These are phyloP conservation scores for Zeugodacus cucurbitae DNA, from an alignment of 1,140 invertebrate species.

Conservation along the genomic window DNA sequence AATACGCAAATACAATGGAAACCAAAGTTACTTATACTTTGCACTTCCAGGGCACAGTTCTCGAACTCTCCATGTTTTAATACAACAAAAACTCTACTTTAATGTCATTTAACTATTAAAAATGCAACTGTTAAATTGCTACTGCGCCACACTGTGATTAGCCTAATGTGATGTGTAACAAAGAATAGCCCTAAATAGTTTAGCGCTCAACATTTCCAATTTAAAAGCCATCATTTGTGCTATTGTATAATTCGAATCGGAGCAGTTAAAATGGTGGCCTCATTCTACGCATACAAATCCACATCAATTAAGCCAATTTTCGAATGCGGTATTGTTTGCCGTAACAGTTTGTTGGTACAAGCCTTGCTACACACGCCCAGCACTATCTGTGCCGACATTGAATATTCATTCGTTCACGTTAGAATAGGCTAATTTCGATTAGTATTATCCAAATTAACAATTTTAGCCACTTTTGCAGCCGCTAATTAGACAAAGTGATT, in stretches of 20 bases:
- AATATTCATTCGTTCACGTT: slow-evolving; percentile 1
- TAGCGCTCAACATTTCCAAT: background rate
- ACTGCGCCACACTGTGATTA: too few species aligned
- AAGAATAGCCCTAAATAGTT: background rate
- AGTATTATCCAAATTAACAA: slow-evolving; percentile 26
- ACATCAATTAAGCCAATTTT: background rate
- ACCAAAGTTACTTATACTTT: too few species aligned
- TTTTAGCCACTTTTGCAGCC: background rate
- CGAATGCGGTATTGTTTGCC: background rate
- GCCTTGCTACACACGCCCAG: background rate
- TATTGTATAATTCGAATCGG: background rate
- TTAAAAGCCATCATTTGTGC: background rate
- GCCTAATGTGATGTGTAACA: too few species aligned
- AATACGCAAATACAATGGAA: too few species aligned
- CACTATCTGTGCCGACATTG: background rate
- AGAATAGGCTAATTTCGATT: background rate
- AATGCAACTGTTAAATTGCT: too few species aligned
- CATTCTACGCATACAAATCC: background rate
- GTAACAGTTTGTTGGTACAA: background rate
- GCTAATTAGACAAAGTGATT: slow-evolving; percentile 27
- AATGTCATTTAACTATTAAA: too few species aligned
- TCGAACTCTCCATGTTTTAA: too few species aligned
- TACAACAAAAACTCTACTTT: too few species aligned
- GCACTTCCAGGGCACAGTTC: too few species aligned
- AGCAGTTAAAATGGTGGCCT: background rate